Base-by-base conservation (phyloP, 2,888 invertebrate species). In the Aporophyla lueneburgensis region DNA sequence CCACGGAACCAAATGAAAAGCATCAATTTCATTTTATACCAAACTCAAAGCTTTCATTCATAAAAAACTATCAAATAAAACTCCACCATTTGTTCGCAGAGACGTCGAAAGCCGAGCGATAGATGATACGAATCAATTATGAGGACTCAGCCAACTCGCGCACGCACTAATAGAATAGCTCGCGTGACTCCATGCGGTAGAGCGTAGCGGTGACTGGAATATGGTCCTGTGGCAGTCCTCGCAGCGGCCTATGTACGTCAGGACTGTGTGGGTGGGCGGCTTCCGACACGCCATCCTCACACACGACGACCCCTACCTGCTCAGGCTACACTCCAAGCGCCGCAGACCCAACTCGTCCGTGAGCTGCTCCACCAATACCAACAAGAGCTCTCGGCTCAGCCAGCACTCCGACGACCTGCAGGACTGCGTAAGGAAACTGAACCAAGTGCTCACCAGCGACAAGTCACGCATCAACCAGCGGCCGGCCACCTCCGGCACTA, bases 191-290 rank as follows among this genome's bases (percentile, higher is more conserved):
- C 88, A 88, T 72, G 81, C 83, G 88, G 80, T 88, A 89, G 82
- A 76, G 78, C 16, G 69, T 80, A 81, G 78, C 72, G 71, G 83
- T 76, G 80, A 85, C 84, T 86, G 77, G 76, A 95, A 93, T 89
- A 97, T 97, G 97, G 96, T 95, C 83, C 97, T 97, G 92, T 97
- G 97, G 97, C 97, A 97, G 92, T 96, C 97, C 85, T 97, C 97
- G 81, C 97, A 97, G 93, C 95, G 97, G 82, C 97, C 97, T 90
- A 94, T 97, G 93, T 97, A 97, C 93, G 95, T 97, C 83, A 96
- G 96, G 88, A 97, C 97, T 65, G 97, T 97, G 71, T 98, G 98
- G 98, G 97, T 98, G 77, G 97, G 98, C 90, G 98, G 98, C 33
- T 97, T 97, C 87, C 97, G 98, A 84, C 97, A 97, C 95, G 98